Evolutionary conservation across 1,140 invertebrate species (phyloP), one percentile per base, ranked within the genome.

Genomic region (Drosophila malerkotliana): DNA sequence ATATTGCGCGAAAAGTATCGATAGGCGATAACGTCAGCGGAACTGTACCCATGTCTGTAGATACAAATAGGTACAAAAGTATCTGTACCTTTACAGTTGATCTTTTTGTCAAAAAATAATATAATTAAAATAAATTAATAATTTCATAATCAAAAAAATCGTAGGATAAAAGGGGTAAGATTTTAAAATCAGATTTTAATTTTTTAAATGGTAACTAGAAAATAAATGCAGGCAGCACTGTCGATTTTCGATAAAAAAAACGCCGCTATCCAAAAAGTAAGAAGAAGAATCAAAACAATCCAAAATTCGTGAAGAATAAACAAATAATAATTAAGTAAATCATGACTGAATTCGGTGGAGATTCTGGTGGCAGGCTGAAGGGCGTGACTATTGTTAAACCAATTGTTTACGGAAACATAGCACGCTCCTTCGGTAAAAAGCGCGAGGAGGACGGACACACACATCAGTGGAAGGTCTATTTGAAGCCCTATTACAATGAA

Each of bases 361-460:
- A 97, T 92, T 96, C 96, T 12, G 96, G 96, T 9, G 96, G 96
- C 1, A 93, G 96, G 91, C 92, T 96, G 2, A 97, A 97, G 96
- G 98, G 98, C 49, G 92, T 98, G 2, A 96, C 95, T 3, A 96
- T 99, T 74, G 94, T 99, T 0, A 99, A 99, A 91, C 98, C 98
- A 14, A 96, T 99, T 89, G 95, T 99, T 4, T 99, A 98, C 92
- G 99, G 99, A 3, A 99, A 99, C 91, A 94, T 98, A 60, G 98
- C 99, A 0, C 93, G 97, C 66, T 98, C 98, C 91, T 99, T 99
- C 93, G 98, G 98, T 0, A 97, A 98, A 83, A 99, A 99, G 92
- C 94, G 98, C n/a, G 98, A 99, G 90, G 97, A 98, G 92, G 98
- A 99, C 94, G 98, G 98, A 0, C 99, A 99, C 87, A 99, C 99